phyloP scores from a whole-genome alignment of 1,140 invertebrate genomes.

The Dysdera silvatica region DNA sequence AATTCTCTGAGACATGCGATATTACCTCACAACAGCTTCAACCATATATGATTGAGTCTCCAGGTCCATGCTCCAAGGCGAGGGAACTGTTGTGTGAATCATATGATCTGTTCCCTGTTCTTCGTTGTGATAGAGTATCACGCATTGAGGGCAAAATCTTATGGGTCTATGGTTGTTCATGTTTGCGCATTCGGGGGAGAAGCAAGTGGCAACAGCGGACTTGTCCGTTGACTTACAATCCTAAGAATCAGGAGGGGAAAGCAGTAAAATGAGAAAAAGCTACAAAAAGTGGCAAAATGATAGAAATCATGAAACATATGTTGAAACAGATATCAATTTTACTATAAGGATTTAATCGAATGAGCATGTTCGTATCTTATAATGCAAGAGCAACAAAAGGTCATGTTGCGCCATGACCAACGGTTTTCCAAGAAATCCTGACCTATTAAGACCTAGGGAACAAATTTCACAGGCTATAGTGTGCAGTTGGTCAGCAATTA shows the following conservation, averaged over 20 bases:
- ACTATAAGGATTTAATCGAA: no score
- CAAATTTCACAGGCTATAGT: no score
- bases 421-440: no score
- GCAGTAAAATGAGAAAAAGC: not conserved
- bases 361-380: no score
- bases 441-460: no score
- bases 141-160: slow-evolving; percentile 83
- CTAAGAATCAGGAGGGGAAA: slow-evolving; percentile 45
- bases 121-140: slow-evolving; percentile 45
- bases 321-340: no score
- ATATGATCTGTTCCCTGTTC: slow-evolving; percentile 78
- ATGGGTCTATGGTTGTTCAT: slow-evolving; percentile 94
- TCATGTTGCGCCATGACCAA: no score
- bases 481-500: no score
- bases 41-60: slow-evolving; percentile 89
- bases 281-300: no score
- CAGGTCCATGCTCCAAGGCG: slow-evolving; percentile 75
- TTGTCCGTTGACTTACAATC: slow-evolving; percentile 88
- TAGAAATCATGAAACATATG: no score
- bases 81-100: slow-evolving; percentile 72
- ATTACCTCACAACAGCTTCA: slow-evolving; percentile 88
- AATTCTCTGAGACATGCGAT: no score
- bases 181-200: slow-evolving; percentile 90
- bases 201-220: slow-evolving; percentile 91
- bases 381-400: no score